A percentile compares a stretch with the other conserved stretches of the same genome.
These are phyloP conservation scores for Anthoscopus minutus DNA, from an alignment of 2,113 vertebrate species.

Conservation along the genomic window DNA sequence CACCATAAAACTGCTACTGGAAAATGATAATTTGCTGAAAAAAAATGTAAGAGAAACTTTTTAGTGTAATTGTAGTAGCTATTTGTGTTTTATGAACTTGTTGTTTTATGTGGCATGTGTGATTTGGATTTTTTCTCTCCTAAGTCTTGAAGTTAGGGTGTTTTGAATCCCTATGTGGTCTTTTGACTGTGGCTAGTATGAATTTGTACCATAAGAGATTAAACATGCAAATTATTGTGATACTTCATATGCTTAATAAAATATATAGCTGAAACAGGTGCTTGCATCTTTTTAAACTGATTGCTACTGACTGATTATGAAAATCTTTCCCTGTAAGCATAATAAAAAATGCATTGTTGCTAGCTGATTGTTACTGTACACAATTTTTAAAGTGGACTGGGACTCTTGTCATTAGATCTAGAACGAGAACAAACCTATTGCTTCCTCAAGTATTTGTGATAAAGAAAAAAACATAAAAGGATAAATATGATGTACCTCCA, in stretches of 20 bases:
- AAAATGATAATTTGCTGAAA: neutral
- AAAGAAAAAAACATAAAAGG: neutral
- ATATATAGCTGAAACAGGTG: neutral
- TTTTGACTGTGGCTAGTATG: neutral
- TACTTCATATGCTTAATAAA: conserved; percentile 36
- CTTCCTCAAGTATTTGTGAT: neutral
- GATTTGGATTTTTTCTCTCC: neutral
- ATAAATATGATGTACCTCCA: neutral
- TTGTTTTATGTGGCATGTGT: neutral
- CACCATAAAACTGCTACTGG: neutral
- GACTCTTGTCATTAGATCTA: neutral
- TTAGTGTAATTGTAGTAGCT: neutral
- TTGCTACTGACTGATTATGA: neutral
- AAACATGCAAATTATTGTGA: neutral
- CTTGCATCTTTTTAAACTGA: neutral
- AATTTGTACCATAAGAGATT: neutral
- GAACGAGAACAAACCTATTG: neutral
- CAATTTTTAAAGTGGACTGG: neutral
- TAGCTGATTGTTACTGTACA: neutral
- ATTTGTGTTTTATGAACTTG: neutral
- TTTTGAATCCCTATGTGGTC: neutral
- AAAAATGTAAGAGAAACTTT: neutral
- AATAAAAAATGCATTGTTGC: neutral
- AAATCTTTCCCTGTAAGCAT: neutral
- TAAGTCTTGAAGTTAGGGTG: neutral